Conservation (phyloP, 2,888 invertebrate genomes). For the Cephonodes hylas region DNA sequence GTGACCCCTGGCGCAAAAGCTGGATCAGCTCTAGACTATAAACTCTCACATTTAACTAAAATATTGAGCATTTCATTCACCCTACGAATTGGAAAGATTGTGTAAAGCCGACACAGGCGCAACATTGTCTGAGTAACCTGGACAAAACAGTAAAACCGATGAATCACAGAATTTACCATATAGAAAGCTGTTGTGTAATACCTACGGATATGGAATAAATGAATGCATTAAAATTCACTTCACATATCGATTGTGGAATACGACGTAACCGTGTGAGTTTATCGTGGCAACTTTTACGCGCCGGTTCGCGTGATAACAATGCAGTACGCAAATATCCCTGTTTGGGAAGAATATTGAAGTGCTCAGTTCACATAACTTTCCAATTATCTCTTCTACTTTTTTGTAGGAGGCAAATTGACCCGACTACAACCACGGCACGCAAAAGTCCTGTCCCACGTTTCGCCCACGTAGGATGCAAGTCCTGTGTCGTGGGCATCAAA, state of each 20-base stretch:
- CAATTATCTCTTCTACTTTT: too few species aligned
- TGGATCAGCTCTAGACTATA: too few species aligned
- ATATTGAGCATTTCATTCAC: too few species aligned
- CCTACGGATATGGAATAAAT: slow-evolving; percentile 17
- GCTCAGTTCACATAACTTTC: not conserved
- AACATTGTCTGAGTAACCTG: not conserved
- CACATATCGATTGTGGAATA: slow-evolving; percentile 16
- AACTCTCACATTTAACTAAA: too few species aligned
- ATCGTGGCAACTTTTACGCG: slow-evolving; percentile 1
- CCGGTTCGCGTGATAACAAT: slow-evolving; percentile 3
- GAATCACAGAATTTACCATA: slow-evolving; percentile 5
- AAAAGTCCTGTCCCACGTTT: too few species aligned
- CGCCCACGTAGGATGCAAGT: too few species aligned
- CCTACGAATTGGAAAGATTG: too few species aligned
- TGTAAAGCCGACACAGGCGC: too few species aligned
- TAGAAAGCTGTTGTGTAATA: slow-evolving; percentile 20
- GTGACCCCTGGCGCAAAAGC: too few species aligned
- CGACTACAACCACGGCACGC: not conserved
- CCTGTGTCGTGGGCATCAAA: too few species aligned
- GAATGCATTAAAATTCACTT: slow-evolving; percentile 19
- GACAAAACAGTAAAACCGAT: slow-evolving; percentile 10
- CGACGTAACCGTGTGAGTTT: slow-evolving; percentile 24
- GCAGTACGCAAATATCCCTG: not conserved
- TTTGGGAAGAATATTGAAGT: not conserved
- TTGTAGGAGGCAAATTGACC: too few species aligned